Base-by-base conservation (phyloP, 2,797 vertebrate species). In the Anolis apletophallus region DNA sequence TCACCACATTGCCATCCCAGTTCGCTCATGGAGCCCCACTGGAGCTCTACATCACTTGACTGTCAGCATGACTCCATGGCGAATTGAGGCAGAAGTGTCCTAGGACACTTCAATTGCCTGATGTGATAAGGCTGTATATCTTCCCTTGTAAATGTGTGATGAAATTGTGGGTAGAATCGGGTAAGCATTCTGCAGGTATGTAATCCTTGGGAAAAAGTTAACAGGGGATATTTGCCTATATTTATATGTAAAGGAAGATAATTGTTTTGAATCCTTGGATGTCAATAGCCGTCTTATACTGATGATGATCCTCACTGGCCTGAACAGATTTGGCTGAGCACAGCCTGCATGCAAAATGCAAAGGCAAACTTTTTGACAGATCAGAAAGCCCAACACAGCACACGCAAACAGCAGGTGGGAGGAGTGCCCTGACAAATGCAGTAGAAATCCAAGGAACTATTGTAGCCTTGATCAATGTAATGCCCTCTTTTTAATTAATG, bases 401-500 rank as follows among this genome's bases (percentile, higher is more conserved):
- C 76, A 55, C 4, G 55, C 46, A 80, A 54, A 87, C 86, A 80
- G 75, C 81, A 84, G 75, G 81, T 73, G 68, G 75, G 68, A 87
- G 64, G 34, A 80, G 23, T 52, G 67, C n/a, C 36, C 67, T 79
- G 81, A 72, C 50, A 83, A 72, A 87, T 79, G 68, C 86, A 78
- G 75, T 46, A 79, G 59, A 64, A 83, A 84, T 80, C 68, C 55
- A 87, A 87, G 46, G 76, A 67, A 80, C 55, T 52, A 54, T 57
- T 64, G 86, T 55, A 67, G 86, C 75, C 86, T 87, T 87, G 81
- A 87, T 74, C 81, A 72, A 32, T 29, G 55, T 78, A 64, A 83
- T 87, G 86, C 76, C 81, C 86, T 74, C 75, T 84, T 84, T 87
- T 87, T 87, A 87, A 87, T 87, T 87, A 87, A 87, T 84, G 52